A percentile compares a stretch with the other conserved stretches of the same genome.
phyloP scores from a whole-genome alignment of 2,888 invertebrate species.

The Octonoba sinensis region DNA sequence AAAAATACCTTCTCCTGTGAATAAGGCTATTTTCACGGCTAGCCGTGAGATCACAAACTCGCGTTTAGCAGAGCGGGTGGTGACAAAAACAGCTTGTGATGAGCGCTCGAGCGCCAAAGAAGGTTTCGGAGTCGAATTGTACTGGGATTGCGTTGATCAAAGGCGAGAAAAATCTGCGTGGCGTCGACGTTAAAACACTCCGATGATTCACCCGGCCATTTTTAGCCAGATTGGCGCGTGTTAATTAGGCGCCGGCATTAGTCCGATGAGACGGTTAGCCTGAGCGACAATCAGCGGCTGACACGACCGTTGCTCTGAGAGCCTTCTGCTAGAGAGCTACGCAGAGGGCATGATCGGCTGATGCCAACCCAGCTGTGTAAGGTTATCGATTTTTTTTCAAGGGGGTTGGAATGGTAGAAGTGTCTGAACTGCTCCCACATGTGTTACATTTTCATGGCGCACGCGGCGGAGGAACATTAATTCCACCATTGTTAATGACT shows the following conservation, averaged over 20 bases:
- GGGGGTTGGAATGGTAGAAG: slow-evolving; percentile 44
- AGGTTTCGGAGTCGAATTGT: slow-evolving; percentile 41
- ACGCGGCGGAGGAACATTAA: slow-evolving; percentile 61
- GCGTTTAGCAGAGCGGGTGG: slow-evolving; percentile 29
- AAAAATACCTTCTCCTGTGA: slow-evolving; percentile 63
- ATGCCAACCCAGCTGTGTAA: slow-evolving; percentile 44
- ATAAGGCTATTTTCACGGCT: slow-evolving; percentile 62
- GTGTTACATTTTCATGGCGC: slow-evolving; percentile 65
- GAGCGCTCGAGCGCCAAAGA: slow-evolving; percentile 19
- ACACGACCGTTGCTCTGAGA: slow-evolving; percentile 32
- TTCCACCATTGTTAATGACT: slow-evolving; percentile 65
- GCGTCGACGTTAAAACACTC: slow-evolving; percentile 61
- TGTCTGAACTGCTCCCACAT: slow-evolving; percentile 62
- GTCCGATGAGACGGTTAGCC: slow-evolving; percentile 39
- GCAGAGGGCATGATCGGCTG: slow-evolving; percentile 32
- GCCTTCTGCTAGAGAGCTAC: slow-evolving; percentile 14
- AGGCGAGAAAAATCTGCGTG: slow-evolving; percentile 62
- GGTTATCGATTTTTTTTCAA: slow-evolving; percentile 51
- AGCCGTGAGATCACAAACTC: slow-evolving; percentile 48
- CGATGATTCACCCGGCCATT: slow-evolving; percentile 60
- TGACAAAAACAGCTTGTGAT: slow-evolving; percentile 29
- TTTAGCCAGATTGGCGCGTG: slow-evolving; percentile 64
- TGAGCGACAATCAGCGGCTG: background rate
- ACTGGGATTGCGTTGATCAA: slow-evolving; percentile 24
- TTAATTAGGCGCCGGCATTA: slow-evolving; percentile 62